Conservation (phyloP, 2,888 invertebrate genomes). For the Trichogramma evanescens region DNA sequence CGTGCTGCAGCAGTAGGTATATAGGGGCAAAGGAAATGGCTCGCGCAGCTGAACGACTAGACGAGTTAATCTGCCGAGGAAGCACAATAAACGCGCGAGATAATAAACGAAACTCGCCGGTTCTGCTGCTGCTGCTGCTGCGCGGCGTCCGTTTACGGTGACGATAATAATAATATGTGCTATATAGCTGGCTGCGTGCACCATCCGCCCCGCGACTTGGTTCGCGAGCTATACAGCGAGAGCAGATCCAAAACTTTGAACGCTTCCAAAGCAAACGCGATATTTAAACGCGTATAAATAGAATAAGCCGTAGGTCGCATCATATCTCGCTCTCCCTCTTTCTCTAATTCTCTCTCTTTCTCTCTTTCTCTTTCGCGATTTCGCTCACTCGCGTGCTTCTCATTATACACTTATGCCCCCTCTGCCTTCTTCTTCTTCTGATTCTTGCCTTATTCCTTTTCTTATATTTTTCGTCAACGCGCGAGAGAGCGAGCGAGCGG, state of each 20-base stretch:
- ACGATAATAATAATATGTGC: slow-evolving; percentile 34
- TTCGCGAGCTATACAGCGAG: too few relatives aligned
- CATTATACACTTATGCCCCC: too few relatives aligned
- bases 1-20: background rate
- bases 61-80: slow-evolving; percentile 43
- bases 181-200: slow-evolving; percentile 3
- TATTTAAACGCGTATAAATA: slow-evolving; percentile 43
- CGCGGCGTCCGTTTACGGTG: slow-evolving; percentile 31
- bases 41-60: slow-evolving; percentile 32
- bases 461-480: too few relatives aligned
- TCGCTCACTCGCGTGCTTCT: too few relatives aligned
- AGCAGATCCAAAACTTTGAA: slow-evolving; percentile 29
- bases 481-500: too few relatives aligned
- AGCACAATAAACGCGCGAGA: slow-evolving; percentile 42
- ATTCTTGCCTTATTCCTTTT: too few relatives aligned
- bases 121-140: too few relatives aligned
- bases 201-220: slow-evolving; percentile 27
- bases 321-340: slow-evolving; percentile 21
- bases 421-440: too few relatives aligned
- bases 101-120: slow-evolving; percentile 41
- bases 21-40: slow-evolving; percentile 18
- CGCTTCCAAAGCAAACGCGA: slow-evolving; percentile 35
- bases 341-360: slow-evolving; percentile 13
- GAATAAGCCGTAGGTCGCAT: slow-evolving; percentile 20
- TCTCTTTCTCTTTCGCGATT: slow-evolving; percentile 9